phyloP scores from a whole-genome alignment of 2,797 vertebrate species.

The Pipistrellus pipistrellus region DNA sequence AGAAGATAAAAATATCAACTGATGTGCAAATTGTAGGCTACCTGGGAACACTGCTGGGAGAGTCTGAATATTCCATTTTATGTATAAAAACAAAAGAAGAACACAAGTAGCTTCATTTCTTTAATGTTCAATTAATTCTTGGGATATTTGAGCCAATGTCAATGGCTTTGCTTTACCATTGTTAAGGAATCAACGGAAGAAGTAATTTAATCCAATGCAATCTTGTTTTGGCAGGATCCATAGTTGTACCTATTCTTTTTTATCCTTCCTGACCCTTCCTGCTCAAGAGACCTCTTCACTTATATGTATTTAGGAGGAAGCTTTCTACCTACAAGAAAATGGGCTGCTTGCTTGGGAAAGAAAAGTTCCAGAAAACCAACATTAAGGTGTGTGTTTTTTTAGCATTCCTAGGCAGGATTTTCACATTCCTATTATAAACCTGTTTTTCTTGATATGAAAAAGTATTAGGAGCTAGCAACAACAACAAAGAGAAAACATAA shows the following conservation, averaged over 20 bases:
- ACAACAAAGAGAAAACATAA: not conserved
- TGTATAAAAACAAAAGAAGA: not conserved
- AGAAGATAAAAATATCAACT: not conserved
- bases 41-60: not conserved
- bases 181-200: not conserved
- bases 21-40: no score
- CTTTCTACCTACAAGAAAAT: slow-evolving; percentile 14
- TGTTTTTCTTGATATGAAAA: slow-evolving; percentile 48
- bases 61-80: not conserved
- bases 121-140: not conserved
- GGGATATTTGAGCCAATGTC: not conserved
- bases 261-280: not conserved
- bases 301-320: not conserved
- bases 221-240: not conserved
- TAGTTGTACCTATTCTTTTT: not conserved
- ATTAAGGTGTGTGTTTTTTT: not conserved
- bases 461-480: not conserved
- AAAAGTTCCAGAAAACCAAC: slow-evolving; percentile 50
- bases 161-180: not conserved
- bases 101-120: not conserved
- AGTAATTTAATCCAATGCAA: not conserved
- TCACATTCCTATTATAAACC: not conserved
- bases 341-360: slow-evolving; percentile 11
- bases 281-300: not conserved
- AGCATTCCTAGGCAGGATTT: not conserved